Evolutionary conservation across 2,113 vertebrate species (phyloP), one percentile per base, ranked within the genome.

Genomic region (Donacobius atricapilla): DNA sequence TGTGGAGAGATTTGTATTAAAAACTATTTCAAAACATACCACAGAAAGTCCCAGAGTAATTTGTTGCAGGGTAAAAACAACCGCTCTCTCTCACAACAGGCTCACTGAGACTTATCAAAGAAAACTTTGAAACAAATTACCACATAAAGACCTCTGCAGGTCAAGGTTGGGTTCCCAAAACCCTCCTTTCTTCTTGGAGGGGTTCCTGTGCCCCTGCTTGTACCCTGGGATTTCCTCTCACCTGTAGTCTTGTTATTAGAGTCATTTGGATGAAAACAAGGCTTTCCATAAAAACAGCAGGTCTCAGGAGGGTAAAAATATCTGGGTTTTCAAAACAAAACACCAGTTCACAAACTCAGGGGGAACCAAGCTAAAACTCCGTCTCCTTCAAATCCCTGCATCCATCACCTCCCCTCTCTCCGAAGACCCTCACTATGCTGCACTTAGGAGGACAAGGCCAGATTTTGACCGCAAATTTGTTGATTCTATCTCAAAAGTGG

Each of bases 11-110:
- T 92, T 91, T 79, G 75, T 87, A 82, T 63, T 42, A 88, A 87
- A 94, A 82, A 47, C 53, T 63, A 75, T 76, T 75, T 96, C 57
- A 96, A 96, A 94, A 92, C 68, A 47, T n/a, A 37, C 58, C 47
- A 73, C 0, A 5, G 73, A 57, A 81, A 93, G 66, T 45, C 45
- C n/a, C 75, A 48, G 35, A 78, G 66, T 68, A 51, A 97, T 95
- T 81, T 83, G 77, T 83, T 35, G 8, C 30, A 66, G 77, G 66
- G 83, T 89, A 68, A 82, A 95, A 88, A 84, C 1, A 45, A 84
- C 40, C 12, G 24, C 21, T 61, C 77, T 87, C 65, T 25, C 82
- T 30, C 63, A 65, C 87, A 72, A 85, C 57, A 63, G 92, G 69
- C 83, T 72, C 57, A 20, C 20, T 19, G 48, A 78, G 92, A 75